phyloP scores from a whole-genome alignment of 1,140 invertebrate genomes.

The Drosophila pallidifrons region DNA sequence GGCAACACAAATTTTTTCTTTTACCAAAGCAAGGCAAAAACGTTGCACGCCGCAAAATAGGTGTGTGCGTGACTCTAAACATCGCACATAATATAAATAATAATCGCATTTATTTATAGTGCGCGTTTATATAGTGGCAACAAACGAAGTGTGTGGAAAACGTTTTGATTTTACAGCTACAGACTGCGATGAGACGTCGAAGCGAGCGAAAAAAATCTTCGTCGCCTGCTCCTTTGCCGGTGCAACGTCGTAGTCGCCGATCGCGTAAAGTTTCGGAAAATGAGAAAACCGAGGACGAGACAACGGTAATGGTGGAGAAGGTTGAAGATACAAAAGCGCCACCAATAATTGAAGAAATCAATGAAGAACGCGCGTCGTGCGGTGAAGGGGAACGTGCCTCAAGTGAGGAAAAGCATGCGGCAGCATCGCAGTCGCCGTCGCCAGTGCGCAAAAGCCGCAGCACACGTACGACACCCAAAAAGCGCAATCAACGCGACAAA shows the following conservation, averaged over 20 bases:
- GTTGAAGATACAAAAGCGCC: conserved; percentile 43
- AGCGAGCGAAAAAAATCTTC: conserved; percentile 82
- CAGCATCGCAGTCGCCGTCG: conserved; percentile 14
- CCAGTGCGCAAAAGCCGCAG: conserved; percentile 71
- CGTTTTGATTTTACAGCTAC: conserved; percentile 25
- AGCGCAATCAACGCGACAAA: conserved; percentile 57
- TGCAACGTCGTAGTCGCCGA: conserved; percentile 65
- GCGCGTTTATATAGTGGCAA: conserved; percentile 48
- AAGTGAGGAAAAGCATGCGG: conserved; percentile 62
- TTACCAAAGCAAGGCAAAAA: conserved; percentile 31
- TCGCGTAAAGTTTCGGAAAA: conserved; percentile 64
- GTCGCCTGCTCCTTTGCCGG: conserved; percentile 72
- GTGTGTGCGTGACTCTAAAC: conserved; percentile 19
- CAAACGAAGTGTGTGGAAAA: conserved; percentile 14
- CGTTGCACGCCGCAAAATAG: conserved; percentile 37
- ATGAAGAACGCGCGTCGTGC: conserved; percentile 32
- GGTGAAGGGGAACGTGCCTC: conserved; percentile 44
- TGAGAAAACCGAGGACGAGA: conserved; percentile 67
- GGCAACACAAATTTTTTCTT: conserved; percentile 62
- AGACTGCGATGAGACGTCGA: conserved; percentile 74
- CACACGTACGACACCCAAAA: conserved; percentile 69
- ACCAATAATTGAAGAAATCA: conserved; percentile 53
- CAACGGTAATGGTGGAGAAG: conserved; percentile 42
- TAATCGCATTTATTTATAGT: conserved; percentile 40
- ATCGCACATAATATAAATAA: conserved; percentile 29